Conservation (phyloP, 1,140 invertebrate genomes). For the Dendrolimus punctatus region DNA sequence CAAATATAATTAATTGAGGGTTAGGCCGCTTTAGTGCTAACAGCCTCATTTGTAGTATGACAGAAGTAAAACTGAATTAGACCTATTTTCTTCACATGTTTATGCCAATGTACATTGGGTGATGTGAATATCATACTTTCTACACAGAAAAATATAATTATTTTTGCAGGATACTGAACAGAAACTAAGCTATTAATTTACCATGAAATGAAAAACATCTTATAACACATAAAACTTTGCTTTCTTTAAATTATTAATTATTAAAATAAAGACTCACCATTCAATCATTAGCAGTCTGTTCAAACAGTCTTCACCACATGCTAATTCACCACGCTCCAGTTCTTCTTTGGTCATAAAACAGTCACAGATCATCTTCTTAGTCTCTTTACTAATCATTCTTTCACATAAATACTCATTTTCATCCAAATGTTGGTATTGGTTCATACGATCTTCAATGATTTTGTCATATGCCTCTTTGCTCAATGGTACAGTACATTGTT, state of each 20-base stretch:
- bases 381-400: constrained; percentile 87
- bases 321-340: constrained; percentile 84
- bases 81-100: too few species aligned
- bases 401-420: constrained; percentile 91
- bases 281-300: constrained; percentile 98
- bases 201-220: not conserved
- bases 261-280: constrained; percentile 79
- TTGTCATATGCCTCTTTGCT: constrained; percentile 63
- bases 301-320: constrained; percentile 96
- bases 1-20: too few species aligned
- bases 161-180: too few species aligned
- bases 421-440: constrained; percentile 84
- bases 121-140: too few species aligned
- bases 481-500: constrained; percentile 25
- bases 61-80: too few species aligned
- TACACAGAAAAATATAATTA: too few species aligned
- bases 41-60: too few species aligned
- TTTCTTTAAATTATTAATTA: not conserved
- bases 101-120: too few species aligned
- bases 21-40: too few species aligned
- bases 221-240: not conserved
- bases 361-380: constrained; percentile 95
- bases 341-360: constrained; percentile 94
- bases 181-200: not conserved
- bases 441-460: constrained; percentile 81